Percentiles rank a stretch among this genome's conserved stretches.
Conservation (phyloP, 2,888 invertebrate genomes). For the Sinohyriopsis cumingii region DNA sequence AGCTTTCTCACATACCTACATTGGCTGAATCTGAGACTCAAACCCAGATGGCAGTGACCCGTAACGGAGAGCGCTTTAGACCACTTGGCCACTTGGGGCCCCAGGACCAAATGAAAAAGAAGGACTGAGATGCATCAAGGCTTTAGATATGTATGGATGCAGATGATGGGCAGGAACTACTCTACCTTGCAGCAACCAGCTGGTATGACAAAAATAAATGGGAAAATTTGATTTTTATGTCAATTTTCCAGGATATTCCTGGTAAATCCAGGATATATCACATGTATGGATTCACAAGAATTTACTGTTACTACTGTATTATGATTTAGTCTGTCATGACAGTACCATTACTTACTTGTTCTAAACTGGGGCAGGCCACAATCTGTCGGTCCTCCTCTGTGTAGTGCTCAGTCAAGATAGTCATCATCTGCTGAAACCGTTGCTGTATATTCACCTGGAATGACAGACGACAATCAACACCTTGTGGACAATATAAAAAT, state of each 20-base stretch:
- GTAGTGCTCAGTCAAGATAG: conserved; percentile 83
- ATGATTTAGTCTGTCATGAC: not conserved
- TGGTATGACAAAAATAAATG: too few relatives aligned
- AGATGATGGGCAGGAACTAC: too few relatives aligned
- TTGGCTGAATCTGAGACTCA: too few relatives aligned
- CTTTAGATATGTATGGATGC: too few relatives aligned
- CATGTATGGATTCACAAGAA: too few relatives aligned
- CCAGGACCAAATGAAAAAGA: too few relatives aligned
- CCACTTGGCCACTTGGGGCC: too few relatives aligned
- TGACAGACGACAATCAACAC: not conserved
- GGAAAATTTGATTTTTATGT: too few relatives aligned
- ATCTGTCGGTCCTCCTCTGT: conserved; percentile 82
- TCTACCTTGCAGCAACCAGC: not conserved
- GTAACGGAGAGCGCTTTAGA: too few relatives aligned
- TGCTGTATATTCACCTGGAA: conserved; percentile 82
- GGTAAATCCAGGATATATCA: not conserved
- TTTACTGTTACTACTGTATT: not conserved
- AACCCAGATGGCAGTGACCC: too few relatives aligned
- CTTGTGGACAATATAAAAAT: not conserved
- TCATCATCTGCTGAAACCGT: conserved; percentile 85
- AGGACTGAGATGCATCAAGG: too few relatives aligned
- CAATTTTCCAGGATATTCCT: not conserved
- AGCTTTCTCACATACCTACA: too few relatives aligned
- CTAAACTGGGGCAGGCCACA: conserved; percentile 92
- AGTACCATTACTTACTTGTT: conserved; percentile 83